Base-by-base conservation (phyloP, 2,113 vertebrate species). In the Micronisus gabar region DNA sequence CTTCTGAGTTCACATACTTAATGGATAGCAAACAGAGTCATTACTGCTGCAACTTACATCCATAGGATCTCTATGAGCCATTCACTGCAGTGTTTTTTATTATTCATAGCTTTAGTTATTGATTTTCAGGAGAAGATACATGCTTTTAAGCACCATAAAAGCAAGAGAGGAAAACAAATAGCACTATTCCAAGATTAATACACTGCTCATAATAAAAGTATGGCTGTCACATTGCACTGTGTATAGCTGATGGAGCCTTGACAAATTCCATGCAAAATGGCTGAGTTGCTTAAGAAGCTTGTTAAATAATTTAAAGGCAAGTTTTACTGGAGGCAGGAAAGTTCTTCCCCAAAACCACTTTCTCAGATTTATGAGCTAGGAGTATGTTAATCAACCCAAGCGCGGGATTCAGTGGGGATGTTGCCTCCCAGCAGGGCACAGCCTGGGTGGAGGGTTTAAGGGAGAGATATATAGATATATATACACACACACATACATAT, bases 1-100 rank as follows among this genome's bases (percentile, higher is more conserved):
- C 97, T 97, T 97, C 91, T 25, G 91, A 97, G 96, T 96, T 97
- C 97, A 95, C 96, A 82, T 71, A 70, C 87, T 97, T 97, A 98
- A 98, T 97, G 96, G 97, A 95, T 93, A 85, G 96, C 97, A 98
- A 97, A 95, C 96, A 97, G 93, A 93, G 83, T 95, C 96, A 92
- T 98, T 97, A 95, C 95, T 26, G 90, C 93, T 43, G 73, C 97
- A 88, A 89, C 89, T 74, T 81, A 29, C 88, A 97, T 23, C 86
- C 94, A 32, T 71, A 76, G 92, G 94, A 95, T 91, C 90, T 93
- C 95, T 36, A 68, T 10, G 61, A 97, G 89, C 94, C 95, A 79
- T 93, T 96, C 92, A 11, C 93, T 61, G 88, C 92, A 59, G 91
- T 40, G 91, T 48, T 90, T 95, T 92, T 98, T 97, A 96, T 96